Evolutionary conservation across 2,113 vertebrate genomes (phyloP).

Genomic region (Pan paniscus): DNA sequence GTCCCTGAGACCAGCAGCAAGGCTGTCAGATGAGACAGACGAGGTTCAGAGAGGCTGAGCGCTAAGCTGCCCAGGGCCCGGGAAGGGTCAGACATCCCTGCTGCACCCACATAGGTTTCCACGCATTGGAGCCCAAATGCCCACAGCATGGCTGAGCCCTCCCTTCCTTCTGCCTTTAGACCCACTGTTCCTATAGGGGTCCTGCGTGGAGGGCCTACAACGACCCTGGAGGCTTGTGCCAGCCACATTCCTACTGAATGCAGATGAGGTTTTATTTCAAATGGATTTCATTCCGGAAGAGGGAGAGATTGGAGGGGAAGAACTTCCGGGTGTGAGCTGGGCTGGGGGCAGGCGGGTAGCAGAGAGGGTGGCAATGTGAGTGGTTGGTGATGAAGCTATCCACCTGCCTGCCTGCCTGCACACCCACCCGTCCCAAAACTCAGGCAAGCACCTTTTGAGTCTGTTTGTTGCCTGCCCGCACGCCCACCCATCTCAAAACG

Average conservation of each 20-base stretch:
- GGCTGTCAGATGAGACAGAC: rapidly evolving
- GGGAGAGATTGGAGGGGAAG: background rate
- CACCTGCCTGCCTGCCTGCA: no score
- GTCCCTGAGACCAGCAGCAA: background rate
- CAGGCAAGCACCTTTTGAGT: background rate
- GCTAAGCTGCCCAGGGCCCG: background rate
- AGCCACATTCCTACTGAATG: background rate
- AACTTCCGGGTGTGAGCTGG: background rate
- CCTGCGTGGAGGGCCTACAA: rapidly evolving
- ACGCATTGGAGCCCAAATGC: rapidly evolving
- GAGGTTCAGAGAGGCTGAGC: background rate
- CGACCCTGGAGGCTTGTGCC: rapidly evolving
- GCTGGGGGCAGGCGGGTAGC: background rate
- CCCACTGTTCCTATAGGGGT: rapidly evolving
- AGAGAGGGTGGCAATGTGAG: rapidly evolving
- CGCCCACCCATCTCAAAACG: no score
- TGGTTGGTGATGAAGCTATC: rapidly evolving
- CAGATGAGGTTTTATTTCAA: no score
- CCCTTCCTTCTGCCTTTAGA: background rate
- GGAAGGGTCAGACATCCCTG: background rate
- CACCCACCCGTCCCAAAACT: no score
- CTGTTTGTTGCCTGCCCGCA: rapidly evolving
- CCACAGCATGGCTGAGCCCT: no score
- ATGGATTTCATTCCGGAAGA: background rate
- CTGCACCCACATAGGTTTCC: rapidly evolving